phyloP scores from a whole-genome alignment of 2,797 vertebrate species.

The Neosalanx taihuensis region DNA sequence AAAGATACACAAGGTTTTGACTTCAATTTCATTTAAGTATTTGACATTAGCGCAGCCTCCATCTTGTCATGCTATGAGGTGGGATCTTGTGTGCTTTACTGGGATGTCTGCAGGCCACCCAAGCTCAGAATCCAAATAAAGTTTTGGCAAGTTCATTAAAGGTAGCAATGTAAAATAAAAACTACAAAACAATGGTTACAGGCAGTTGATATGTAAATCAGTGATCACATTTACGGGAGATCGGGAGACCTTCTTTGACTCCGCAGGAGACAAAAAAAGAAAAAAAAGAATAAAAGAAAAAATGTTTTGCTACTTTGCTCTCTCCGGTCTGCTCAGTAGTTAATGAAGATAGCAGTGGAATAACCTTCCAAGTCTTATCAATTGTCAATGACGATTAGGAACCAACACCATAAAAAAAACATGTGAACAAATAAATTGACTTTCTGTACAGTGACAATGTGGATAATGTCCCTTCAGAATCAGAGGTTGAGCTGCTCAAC shows the following conservation, averaged over 20 bases:
- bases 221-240: not conserved
- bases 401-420: constrained; percentile 17
- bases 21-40: constrained; percentile 18
- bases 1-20: constrained; percentile 56
- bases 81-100: not conserved
- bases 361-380: constrained; percentile 44
- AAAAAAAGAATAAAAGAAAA: not conserved
- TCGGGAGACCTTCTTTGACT: no score
- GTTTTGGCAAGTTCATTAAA: no score
- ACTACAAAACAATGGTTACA: no score
- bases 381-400: constrained; percentile 35
- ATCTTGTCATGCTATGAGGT: constrained; percentile 5
- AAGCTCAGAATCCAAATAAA: no score
- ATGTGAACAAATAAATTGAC: constrained; percentile 17
- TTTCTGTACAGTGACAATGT: not conserved
- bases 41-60: constrained; percentile 14
- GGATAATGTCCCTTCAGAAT: constrained; percentile 10
- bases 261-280: no score
- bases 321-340: constrained; percentile 6
- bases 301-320: not conserved
- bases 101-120: no score
- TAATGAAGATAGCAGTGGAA: constrained; percentile 58
- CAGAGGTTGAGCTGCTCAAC: constrained; percentile 24
- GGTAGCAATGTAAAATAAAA: no score
- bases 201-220: not conserved